Base-by-base conservation (phyloP, 2,888 invertebrate species). In the Netelia fuscicornis region DNA sequence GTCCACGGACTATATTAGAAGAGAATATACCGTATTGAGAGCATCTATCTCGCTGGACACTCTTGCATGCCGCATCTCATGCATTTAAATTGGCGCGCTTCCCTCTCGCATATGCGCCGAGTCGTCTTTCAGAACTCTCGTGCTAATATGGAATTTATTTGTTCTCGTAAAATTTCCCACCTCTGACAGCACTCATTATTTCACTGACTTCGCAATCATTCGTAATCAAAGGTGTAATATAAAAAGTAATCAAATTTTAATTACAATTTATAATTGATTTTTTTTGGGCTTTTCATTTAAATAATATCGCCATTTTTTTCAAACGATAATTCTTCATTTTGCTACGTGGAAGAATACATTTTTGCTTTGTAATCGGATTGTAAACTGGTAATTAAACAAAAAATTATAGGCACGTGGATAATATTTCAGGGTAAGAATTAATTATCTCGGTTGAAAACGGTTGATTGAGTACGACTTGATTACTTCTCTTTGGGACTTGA, bases 391-490 rank as follows among this genome's bases (percentile, higher is more conserved):
- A 48, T 9, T n/a, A 8, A 17, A 67, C n/a, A 8, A 44, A 44
- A 13, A n/a, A 64, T 64, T 17, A 64, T 30, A 2, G 11, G 3
- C n/a, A 64, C n/a, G 30, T 48, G 10, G 9, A 56, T 5, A n/a
- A 54, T 70, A 56, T 70, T 54, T n/a, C 30, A 30, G 8, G n/a
- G 13, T 9, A 13, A n/a, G 17, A 71, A 71, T 71, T 52, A 71
- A 71, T 71, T 30, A 56, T 30, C 54, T 30, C 30, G 54, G 11
- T 3, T 48, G 48, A 48, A 48, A 48, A 10, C 25, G 68, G 8
- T 30, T 71, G 60, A 56, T 60, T 23, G 44, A 60, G 60, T 44
- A 60, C 60, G 37, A 23, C 74, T 62, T 30, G 74, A 74, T 74
- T 62, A 6, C 74, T 74, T 13, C 25, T 62, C 25, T 48, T 44